These are phyloP conservation scores for Petrolisthes cinctipes DNA, from an alignment of 2,888 invertebrate species.

Conservation along the genomic window DNA sequence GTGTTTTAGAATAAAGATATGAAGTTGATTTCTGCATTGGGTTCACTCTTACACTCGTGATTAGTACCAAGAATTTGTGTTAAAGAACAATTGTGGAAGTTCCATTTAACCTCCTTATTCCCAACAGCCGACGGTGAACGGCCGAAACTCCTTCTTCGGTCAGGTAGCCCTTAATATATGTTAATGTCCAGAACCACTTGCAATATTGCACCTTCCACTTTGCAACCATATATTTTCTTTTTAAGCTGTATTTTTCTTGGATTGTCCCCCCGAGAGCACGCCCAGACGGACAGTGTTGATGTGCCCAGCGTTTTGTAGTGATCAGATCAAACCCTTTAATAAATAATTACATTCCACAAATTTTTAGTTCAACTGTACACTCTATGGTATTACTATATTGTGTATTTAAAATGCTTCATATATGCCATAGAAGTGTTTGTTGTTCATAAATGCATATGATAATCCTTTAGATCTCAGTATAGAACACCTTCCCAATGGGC, in stretches of 20 bases:
- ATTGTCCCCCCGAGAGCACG: constrained; percentile 52
- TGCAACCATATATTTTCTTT: constrained; percentile 59
- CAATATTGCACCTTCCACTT: constrained; percentile 61
- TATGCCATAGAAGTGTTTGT: not conserved
- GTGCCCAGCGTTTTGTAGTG: constrained; percentile 34
- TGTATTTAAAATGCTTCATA: constrained; percentile 7
- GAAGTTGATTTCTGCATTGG: constrained; percentile 32
- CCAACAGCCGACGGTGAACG: constrained; percentile 65
- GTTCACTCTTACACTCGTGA: constrained; percentile 19
- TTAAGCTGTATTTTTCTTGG: constrained; percentile 60
- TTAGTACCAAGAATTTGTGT: constrained; percentile 27
- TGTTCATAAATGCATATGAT: constrained; percentile 10
- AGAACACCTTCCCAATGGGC: constrained; percentile 18
- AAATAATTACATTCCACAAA: not conserved
- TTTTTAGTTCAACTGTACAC: not conserved
- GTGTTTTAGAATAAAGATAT: not conserved
- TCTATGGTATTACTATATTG: not conserved
- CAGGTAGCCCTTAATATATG: constrained; percentile 62
- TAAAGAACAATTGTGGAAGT: constrained; percentile 43
- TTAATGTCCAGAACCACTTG: constrained; percentile 60
- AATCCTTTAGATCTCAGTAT: not conserved
- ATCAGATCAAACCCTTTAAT: constrained; percentile 24
- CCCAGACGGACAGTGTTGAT: constrained; percentile 57
- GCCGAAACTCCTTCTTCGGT: constrained; percentile 66
- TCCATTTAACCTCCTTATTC: constrained; percentile 59